These are phyloP conservation scores for Tringa solitaria DNA, from an alignment of 2,113 vertebrate species.

Conservation along the genomic window DNA sequence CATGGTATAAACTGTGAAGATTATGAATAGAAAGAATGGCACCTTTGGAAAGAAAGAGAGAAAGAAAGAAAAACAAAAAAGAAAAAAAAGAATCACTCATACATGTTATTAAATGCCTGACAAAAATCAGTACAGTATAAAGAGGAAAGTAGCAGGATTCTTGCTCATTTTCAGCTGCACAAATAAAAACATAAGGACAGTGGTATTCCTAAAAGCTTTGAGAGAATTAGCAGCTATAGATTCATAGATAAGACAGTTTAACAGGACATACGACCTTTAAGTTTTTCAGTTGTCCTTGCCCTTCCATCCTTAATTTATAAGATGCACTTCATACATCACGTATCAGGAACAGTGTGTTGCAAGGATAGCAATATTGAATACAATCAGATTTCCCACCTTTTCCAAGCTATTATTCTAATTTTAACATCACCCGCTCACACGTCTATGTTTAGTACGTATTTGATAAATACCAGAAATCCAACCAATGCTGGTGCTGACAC, in stretches of 20 bases:
- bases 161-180: background rate
- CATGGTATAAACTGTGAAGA: conserved; percentile 93
- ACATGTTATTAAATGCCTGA: background rate
- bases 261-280: background rate
- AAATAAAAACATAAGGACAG: background rate
- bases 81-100: background rate
- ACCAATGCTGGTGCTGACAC: background rate
- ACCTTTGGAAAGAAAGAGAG: conserved; percentile 74
- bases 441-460: background rate
- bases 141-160: background rate
- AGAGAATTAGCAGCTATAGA: background rate
- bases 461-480: background rate
- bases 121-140: background rate
- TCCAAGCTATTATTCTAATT: background rate
- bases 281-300: background rate
- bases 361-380: background rate
- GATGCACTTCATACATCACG: background rate
- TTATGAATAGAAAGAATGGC: conserved; percentile 93
- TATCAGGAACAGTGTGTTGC: background rate
- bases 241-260: background rate
- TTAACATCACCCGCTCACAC: background rate
- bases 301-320: background rate
- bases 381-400: background rate
- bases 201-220: background rate
- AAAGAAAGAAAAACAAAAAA: background rate